Base-by-base conservation (phyloP, 2,797 vertebrate genomes). In the Helicolenus hilgendorfi region DNA sequence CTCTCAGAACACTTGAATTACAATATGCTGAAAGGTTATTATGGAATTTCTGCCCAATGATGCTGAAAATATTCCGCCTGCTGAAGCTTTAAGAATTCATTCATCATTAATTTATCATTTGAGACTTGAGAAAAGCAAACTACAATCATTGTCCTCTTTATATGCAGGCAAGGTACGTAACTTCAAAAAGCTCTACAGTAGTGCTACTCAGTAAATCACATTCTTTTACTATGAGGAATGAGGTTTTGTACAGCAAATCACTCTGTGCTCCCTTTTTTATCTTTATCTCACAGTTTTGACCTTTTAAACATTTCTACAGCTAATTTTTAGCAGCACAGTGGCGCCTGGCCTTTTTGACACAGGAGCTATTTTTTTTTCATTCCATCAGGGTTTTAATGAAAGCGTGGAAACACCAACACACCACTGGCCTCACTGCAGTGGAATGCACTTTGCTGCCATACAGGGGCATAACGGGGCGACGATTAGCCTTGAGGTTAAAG, bases 381-480 rank as follows among this genome's bases (percentile, higher is more conserved):
- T 78, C 56, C 41, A 36, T 79, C 68, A 82, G 58, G 67, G 41
- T 79, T 87, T 85, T 69, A 72, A 75, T 68, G 15, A 91, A 88
- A 75, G 72, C 35, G 83, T 88, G 82, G 84, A 91, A 94, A 88
- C 84, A 87, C 53, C 65, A 81, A 69, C 74, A 82, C 74, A 24
- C 38, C 58, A 7, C 20, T 68, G 70, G 38, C 63, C 70, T 91
- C 87, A 84, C 69, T 7, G 62, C 70, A 41, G 71, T 64, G 84
- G 88, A 90, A 84, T 89, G 84, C 14, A 79, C 58, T 79, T 60
- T 72, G 60, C 71, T 92, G 84, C 88, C 88, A 90, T 94, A 83
- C 65, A 81, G 81, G 83, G 86, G 63, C 80, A 89, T 77, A 90
- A 82, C 65, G 65, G 80, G 49, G 36, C 9, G 20, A 72, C 55